These are phyloP conservation scores for Rhagium mordax DNA, from an alignment of 2,888 invertebrate species.

Conservation along the genomic window DNA sequence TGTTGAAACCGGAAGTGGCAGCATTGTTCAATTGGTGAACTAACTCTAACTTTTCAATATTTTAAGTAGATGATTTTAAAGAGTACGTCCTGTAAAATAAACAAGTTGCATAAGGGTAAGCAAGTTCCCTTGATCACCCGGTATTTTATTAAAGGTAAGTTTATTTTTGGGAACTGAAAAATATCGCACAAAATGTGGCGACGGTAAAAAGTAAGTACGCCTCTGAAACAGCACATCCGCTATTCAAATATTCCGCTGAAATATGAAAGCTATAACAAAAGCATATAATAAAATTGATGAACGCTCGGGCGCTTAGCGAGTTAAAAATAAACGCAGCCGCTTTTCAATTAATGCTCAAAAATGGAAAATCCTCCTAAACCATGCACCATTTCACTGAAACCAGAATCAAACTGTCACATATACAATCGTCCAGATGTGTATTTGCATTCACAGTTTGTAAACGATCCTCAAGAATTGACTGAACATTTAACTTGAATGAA, in stretches of 20 bases:
- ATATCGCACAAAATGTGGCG: no score
- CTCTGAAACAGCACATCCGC: slow-evolving; percentile 25
- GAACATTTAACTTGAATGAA: slow-evolving; percentile 60
- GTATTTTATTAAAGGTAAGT: no score
- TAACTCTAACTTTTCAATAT: no score
- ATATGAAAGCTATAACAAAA: slow-evolving; percentile 48
- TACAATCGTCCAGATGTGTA: slow-evolving; percentile 52
- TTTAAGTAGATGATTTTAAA: no score
- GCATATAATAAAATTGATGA: slow-evolving; percentile 49
- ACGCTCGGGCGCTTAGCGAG: slow-evolving; percentile 45
- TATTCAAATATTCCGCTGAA: slow-evolving; percentile 34
- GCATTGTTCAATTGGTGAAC: no score
- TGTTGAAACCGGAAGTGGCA: no score
- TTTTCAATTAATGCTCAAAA: slow-evolving; percentile 68
- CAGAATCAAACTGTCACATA: slow-evolving; percentile 65
- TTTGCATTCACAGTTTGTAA: slow-evolving; percentile 20
- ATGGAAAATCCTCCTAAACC: slow-evolving; percentile 67
- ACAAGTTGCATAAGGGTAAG: no score
- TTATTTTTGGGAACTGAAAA: no score
- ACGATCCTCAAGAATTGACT: slow-evolving; percentile 38
- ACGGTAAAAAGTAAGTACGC: neutral
- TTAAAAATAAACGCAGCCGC: slow-evolving; percentile 59
- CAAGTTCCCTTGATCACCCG: no score
- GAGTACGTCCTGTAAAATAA: no score
- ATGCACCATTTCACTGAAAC: slow-evolving; percentile 66